Evolutionary conservation across 2,888 invertebrate genomes (phyloP).

Genomic region (Nezara viridula): DNA sequence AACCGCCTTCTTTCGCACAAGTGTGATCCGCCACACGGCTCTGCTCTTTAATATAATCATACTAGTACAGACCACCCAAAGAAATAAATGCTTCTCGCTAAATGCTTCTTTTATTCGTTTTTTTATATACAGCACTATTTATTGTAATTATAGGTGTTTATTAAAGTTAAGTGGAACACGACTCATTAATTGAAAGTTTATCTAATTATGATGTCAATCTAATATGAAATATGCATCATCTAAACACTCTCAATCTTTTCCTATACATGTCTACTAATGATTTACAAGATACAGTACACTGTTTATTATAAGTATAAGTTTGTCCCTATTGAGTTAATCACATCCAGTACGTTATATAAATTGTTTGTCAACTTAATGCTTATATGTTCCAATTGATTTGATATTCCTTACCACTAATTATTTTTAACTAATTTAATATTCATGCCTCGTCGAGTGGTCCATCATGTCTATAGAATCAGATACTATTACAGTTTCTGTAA

Average conservation of each 20-base stretch:
- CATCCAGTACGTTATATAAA: no score
- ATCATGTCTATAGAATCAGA: no score
- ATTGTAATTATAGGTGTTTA: background rate
- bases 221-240: background rate
- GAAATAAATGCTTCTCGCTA: background rate
- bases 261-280: background rate
- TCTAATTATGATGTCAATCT: background rate
- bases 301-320: background rate
- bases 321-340: no score
- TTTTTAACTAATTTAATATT: no score
- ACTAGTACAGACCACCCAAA: constrained; percentile 21
- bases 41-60: constrained; percentile 39
- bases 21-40: constrained; percentile 15
- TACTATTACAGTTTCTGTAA: no score
- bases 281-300: background rate
- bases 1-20: constrained; percentile 40
- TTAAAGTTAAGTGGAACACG: background rate
- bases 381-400: no score
- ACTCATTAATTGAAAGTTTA: background rate
- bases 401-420: no score
- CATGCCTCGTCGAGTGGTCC: no score
- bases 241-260: background rate
- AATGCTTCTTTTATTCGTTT: background rate
- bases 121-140: background rate
- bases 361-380: no score